Percentiles rank a stretch among this genome's conserved stretches.
Evolutionary conservation across 2,113 vertebrate species (phyloP).

Genomic region (Plecotus auritus): DNA sequence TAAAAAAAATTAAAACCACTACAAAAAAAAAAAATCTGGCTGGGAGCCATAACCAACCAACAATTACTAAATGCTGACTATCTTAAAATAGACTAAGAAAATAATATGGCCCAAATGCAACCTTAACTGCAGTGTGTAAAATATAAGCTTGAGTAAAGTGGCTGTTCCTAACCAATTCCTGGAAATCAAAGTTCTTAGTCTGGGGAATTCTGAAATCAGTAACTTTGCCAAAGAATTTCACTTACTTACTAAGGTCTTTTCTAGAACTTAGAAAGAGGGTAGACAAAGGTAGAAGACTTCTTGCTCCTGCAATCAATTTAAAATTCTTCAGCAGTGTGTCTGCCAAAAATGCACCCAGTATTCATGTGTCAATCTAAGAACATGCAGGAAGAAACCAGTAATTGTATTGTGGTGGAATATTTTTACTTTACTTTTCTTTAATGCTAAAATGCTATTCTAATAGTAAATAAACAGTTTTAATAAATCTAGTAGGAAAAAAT

Average conservation of each 20-base stretch:
- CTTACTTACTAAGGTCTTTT: not conserved
- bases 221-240: not conserved
- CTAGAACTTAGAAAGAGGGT: not conserved
- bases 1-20: too few relatives aligned
- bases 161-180: not conserved
- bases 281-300: not conserved
- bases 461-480: not conserved
- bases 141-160: not conserved
- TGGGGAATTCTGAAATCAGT: not conserved
- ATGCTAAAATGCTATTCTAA: not conserved
- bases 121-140: not conserved
- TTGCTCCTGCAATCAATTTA: not conserved
- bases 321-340: not conserved
- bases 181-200: not conserved
- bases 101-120: not conserved
- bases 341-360: not conserved
- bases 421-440: conserved; percentile 9
- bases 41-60: not conserved
- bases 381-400: not conserved
- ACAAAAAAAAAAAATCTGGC: not conserved
- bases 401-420: not conserved
- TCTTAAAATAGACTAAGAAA: not conserved
- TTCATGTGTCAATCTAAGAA: conserved; percentile 2
- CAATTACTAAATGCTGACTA: not conserved
- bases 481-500: not conserved